A percentile compares a stretch with the other conserved stretches of the same genome.
phyloP scores from a whole-genome alignment of 1,140 invertebrate species.

The Pseudomyrmex sp. region DNA sequence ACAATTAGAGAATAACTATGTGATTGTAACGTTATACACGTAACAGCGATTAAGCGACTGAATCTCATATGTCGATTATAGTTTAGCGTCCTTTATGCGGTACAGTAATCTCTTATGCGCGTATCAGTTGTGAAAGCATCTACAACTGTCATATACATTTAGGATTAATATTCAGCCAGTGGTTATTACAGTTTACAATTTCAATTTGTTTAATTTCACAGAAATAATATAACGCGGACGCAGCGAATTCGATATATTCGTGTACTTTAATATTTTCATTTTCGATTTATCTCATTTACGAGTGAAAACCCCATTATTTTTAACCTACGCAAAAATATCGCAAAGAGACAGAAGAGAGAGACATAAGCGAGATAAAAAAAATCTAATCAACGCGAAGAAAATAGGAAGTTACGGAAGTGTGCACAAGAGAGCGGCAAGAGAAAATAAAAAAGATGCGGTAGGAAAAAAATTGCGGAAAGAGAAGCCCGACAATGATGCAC shows the following conservation, averaged over 20 bases:
- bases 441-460: background rate
- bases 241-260: too few species aligned
- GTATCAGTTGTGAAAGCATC: background rate
- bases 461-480: constrained; percentile 18
- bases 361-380: background rate
- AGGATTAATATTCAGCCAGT: background rate
- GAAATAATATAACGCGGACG: too few species aligned
- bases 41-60: constrained; percentile 26
- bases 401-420: background rate
- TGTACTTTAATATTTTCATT: background rate
- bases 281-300: background rate
- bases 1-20: constrained; percentile 39
- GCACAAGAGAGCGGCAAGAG: background rate
- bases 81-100: background rate
- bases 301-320: background rate
- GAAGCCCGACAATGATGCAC: constrained; percentile 68
- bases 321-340: background rate
- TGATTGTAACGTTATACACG: constrained; percentile 32
- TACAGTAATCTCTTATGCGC: background rate
- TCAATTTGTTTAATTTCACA: background rate
- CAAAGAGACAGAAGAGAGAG: background rate
- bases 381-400: background rate
- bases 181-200: background rate
- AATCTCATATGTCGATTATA: constrained; percentile 35
- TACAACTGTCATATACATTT: background rate